phyloP scores from a whole-genome alignment of 37 sponge, comb jelly and placozoan genomes.

The Halisarca cf. caerulea region DNA sequence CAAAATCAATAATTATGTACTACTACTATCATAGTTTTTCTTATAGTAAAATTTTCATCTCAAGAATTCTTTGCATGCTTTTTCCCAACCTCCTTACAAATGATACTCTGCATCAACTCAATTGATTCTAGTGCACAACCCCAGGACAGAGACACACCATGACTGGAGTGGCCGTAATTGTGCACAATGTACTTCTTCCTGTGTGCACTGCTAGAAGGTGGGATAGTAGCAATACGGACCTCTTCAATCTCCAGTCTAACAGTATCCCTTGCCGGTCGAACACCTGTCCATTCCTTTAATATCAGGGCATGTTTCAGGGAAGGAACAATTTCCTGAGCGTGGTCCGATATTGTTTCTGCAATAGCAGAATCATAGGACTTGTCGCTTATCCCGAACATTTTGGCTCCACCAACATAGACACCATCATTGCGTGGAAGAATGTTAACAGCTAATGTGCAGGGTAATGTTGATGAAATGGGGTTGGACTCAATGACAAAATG shows the following conservation, averaged over 20 bases:
- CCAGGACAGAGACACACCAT: conserved; percentile 36
- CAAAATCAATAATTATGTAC: too few relatives aligned
- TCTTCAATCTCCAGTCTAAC: conserved; percentile 41
- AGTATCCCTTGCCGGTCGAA: conserved; percentile 33
- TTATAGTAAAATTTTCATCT: too few relatives aligned
- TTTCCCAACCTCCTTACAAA: too few relatives aligned
- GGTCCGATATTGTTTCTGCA: not conserved
- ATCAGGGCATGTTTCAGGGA: conserved; percentile 15
- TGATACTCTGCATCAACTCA: conserved; percentile 5
- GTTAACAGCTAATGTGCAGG: too few relatives aligned
- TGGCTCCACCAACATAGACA: conserved; percentile 35
- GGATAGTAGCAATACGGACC: too few relatives aligned
- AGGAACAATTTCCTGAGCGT: not conserved
- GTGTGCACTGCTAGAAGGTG: too few relatives aligned
- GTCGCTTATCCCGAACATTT: not conserved
- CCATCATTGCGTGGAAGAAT: conserved; percentile 23
- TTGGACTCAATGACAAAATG: not conserved
- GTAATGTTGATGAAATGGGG: not conserved
- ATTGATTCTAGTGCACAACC: conserved; percentile 50
- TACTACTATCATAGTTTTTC: too few relatives aligned
- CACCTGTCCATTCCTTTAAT: conserved; percentile 33
- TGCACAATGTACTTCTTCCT: conserved; percentile 32
- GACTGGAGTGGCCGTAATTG: conserved; percentile 51
- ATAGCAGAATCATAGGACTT: not conserved
- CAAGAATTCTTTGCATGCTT: too few relatives aligned